These are phyloP conservation scores for Passer domesticus DNA, from an alignment of 2,113 vertebrate genomes.

Conservation along the genomic window DNA sequence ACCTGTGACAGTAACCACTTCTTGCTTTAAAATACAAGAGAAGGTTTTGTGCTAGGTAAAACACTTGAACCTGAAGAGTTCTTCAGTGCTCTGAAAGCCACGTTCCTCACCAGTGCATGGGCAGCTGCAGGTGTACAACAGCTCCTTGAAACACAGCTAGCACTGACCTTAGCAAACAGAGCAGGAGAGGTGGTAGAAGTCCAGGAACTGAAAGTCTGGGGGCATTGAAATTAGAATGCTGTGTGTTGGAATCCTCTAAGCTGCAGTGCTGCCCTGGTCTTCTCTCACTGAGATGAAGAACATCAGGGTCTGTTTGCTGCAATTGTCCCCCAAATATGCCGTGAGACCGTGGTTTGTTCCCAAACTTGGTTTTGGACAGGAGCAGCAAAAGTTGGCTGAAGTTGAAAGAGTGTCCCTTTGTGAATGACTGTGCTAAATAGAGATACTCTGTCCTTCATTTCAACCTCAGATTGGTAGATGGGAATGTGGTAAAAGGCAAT, in stretches of 20 bases:
- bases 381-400: neutral
- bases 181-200: neutral
- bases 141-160: neutral
- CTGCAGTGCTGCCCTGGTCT: neutral
- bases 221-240: neutral
- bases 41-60: neutral
- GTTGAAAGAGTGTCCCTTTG: neutral
- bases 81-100: neutral
- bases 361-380: neutral
- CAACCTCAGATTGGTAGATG: neutral
- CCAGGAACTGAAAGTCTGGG: neutral
- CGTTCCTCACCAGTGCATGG: neutral
- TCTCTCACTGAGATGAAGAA: neutral
- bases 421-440: neutral
- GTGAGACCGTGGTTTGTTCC: neutral
- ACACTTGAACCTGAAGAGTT: neutral
- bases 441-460: neutral
- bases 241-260: neutral
- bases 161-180: neutral
- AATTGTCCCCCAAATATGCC: neutral
- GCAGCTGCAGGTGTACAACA: neutral
- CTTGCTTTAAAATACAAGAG: neutral
- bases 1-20: neutral
- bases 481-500: neutral
- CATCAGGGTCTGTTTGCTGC: neutral